Conservation (phyloP, 2,888 invertebrate species). For the Ametastegia equiseti region DNA sequence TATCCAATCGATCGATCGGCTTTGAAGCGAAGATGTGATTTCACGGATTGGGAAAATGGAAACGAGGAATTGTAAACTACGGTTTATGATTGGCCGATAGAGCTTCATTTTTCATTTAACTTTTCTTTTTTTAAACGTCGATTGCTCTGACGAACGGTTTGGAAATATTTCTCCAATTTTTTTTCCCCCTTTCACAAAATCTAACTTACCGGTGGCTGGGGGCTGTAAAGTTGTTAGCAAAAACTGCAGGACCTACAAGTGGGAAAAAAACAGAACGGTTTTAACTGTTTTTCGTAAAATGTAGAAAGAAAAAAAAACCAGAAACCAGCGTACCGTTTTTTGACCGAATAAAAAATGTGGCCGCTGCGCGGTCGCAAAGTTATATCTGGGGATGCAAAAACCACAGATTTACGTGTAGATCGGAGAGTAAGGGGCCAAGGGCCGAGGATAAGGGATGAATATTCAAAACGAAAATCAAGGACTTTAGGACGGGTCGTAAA, state of each 20-base stretch:
- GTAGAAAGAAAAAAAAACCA: not conserved
- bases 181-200: not conserved
- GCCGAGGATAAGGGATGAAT: constrained; percentile 24
- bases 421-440: not conserved
- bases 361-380: not conserved
- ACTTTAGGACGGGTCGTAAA: constrained; percentile 42
- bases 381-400: constrained; percentile 13
- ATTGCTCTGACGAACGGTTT: constrained; percentile 16
- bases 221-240: not conserved
- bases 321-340: constrained; percentile 30
- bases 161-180: not conserved
- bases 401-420: constrained; percentile 36
- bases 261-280: not conserved
- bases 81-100: constrained; percentile 33
- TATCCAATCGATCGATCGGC: constrained; percentile 71
- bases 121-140: not conserved
- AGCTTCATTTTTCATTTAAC: constrained; percentile 13
- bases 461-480: constrained; percentile 41
- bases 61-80: constrained; percentile 44
- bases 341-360: constrained; percentile 29
- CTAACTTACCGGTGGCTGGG: not conserved
- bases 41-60: constrained; percentile 37
- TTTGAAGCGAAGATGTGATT: constrained; percentile 62
- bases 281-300: constrained; percentile 24
- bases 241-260: not conserved